A percentile compares a stretch with the other conserved stretches of the same genome.
Evolutionary conservation across 2,113 vertebrate genomes (phyloP).

Genomic region (Axis porcinus): DNA sequence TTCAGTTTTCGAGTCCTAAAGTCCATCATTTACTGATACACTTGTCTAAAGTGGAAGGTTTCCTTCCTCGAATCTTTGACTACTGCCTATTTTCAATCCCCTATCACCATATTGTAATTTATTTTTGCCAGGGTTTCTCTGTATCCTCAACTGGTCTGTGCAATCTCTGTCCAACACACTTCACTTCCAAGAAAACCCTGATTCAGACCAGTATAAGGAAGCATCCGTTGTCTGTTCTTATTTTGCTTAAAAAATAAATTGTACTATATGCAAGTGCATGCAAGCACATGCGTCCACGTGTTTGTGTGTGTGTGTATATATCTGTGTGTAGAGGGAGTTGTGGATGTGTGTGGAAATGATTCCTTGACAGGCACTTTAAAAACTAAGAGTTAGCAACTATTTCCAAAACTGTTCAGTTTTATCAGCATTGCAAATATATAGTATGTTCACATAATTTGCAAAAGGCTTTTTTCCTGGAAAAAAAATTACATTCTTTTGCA

Average conservation of each 20-base stretch:
- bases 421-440: not conserved
- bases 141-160: not conserved
- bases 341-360: not conserved
- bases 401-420: constrained; percentile 1
- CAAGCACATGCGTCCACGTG: not conserved
- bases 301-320: rapidly evolving
- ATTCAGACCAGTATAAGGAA: not conserved
- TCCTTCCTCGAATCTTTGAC: not conserved
- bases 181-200: not conserved
- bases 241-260: not conserved
- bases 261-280: not conserved
- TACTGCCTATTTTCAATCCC: not conserved
- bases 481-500: constrained; percentile 34
- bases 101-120: not conserved
- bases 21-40: not conserved
- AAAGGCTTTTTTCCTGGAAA: not conserved
- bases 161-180: not conserved
- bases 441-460: constrained; percentile 16
- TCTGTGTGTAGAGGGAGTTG: not conserved
- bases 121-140: not conserved
- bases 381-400: not conserved
- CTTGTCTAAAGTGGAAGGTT: not conserved
- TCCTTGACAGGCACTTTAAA: not conserved
- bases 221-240: not conserved
- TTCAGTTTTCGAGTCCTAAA: not conserved